Evolutionary conservation across 2,113 vertebrate genomes (phyloP).

Genomic region (Craseonycteris thonglongyai): DNA sequence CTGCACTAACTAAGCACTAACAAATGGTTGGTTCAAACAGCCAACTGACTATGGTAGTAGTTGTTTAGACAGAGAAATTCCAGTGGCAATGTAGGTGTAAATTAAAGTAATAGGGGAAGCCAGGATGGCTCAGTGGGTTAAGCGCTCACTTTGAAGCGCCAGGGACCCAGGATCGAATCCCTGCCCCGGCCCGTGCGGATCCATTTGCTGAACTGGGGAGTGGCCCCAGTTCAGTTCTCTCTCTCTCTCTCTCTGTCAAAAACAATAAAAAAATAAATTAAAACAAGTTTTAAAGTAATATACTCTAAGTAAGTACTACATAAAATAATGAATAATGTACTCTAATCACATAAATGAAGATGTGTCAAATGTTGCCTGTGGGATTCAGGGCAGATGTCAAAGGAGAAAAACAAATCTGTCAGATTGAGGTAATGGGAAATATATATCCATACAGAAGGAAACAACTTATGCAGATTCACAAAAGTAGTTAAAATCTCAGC

Average conservation of each 20-base stretch:
- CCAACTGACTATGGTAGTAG: neutral
- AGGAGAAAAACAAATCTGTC: neutral
- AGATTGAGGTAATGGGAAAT: neutral
- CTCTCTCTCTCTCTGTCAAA: too few species aligned
- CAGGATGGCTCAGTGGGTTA: too few species aligned
- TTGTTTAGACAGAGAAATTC: neutral
- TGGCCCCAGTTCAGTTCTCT: too few species aligned
- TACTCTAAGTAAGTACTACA: neutral
- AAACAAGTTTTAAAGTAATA: too few species aligned
- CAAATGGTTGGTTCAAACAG: neutral
- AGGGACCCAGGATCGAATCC: too few species aligned
- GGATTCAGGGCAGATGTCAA: neutral
- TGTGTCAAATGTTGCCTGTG: neutral
- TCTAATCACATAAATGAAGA: neutral
- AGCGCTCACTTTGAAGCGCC: too few species aligned
- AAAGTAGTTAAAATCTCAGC: neutral
- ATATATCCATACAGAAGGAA: neutral
- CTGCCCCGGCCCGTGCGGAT: too few species aligned
- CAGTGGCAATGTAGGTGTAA: neutral
- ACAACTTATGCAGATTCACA: neutral
- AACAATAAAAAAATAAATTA: too few species aligned
- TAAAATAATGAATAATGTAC: neutral
- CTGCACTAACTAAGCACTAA: neutral
- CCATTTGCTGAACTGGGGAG: too few species aligned
- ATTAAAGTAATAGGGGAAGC: too few species aligned